These are phyloP conservation scores for Myiozetetes cayanensis DNA, from an alignment of 2,113 vertebrate genomes.

Conservation along the genomic window DNA sequence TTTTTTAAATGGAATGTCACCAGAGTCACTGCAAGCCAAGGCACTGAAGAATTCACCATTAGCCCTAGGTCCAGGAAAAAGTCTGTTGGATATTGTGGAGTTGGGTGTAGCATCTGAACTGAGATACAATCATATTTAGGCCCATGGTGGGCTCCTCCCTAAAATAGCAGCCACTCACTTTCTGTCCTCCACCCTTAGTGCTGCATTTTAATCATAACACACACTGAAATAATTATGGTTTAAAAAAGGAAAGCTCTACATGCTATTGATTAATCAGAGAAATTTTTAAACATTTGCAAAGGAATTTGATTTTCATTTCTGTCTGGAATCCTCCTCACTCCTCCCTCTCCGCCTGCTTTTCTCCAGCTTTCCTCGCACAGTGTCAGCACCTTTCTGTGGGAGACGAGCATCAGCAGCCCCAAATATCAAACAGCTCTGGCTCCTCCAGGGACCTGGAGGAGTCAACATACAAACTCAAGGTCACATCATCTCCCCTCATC, in stretches of 20 bases:
- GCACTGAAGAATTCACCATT: slow-evolving; percentile 17
- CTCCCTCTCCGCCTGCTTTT: not conserved
- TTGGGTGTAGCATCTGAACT: slow-evolving; percentile 51
- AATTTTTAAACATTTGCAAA: not conserved
- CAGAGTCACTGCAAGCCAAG: slow-evolving; percentile 4
- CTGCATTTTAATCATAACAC: slow-evolving; percentile 35
- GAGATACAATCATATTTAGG: slow-evolving; percentile 10
- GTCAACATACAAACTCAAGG: not conserved
- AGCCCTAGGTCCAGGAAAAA: slow-evolving; percentile 16
- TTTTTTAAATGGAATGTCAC: slow-evolving; percentile 51
- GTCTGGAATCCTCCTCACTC: not conserved
- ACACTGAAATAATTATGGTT: slow-evolving; percentile 24
- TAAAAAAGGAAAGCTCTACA: slow-evolving; percentile 16
- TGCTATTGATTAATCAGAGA: slow-evolving; percentile 29
- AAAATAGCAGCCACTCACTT: slow-evolving; percentile 45
- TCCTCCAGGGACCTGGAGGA: not conserved
- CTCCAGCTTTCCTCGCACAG: not conserved
- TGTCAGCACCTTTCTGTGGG: not conserved
- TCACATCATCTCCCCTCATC: not conserved
- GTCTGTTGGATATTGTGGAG: not conserved
- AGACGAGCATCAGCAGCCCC: not conserved
- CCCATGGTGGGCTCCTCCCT: slow-evolving; percentile 38
- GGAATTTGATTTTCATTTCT: slow-evolving; percentile 32
- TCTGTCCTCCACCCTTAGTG: slow-evolving; percentile 44
- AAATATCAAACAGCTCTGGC: not conserved